A percentile compares a stretch with the other conserved stretches of the same genome.
phyloP scores from a whole-genome alignment of 2,113 vertebrate genomes.

The Pseudolaguvia tuberculata region DNA sequence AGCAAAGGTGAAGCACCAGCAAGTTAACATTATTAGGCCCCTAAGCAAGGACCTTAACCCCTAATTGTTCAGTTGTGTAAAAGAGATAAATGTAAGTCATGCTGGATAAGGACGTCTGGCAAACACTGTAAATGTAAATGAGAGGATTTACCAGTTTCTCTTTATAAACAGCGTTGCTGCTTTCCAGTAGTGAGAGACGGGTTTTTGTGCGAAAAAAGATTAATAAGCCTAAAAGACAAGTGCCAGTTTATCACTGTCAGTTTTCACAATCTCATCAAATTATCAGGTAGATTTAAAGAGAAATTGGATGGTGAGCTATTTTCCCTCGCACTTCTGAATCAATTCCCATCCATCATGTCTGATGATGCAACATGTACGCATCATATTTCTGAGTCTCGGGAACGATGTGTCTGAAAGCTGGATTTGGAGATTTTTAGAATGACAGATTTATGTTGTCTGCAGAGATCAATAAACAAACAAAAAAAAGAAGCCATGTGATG shows the following conservation, averaged over 20 bases:
- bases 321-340: slow-evolving; percentile 6
- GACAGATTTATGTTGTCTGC: slow-evolving; percentile 6
- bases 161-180: background rate
- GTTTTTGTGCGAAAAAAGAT: background rate
- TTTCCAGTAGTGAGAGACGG: background rate
- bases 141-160: background rate
- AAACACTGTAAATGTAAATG: no score
- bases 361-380: slow-evolving; percentile 14
- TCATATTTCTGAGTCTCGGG: slow-evolving; percentile 13
- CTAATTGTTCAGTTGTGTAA: no score
- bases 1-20: no score
- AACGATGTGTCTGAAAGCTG: background rate
- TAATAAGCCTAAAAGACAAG: slow-evolving; percentile 3
- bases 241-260: slow-evolving; percentile 15
- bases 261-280: slow-evolving; percentile 24
- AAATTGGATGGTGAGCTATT: slow-evolving; percentile 16
- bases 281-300: slow-evolving; percentile 18
- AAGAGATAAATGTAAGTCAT: no score
- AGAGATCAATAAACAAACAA: background rate
- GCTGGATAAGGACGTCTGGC: no score
- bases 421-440: slow-evolving; percentile 6
- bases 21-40: no score
- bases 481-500: background rate
- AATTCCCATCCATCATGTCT: slow-evolving; percentile 22
- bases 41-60: no score